Conservation (phyloP, 2,888 invertebrate species). For the Dysmachus trigonus region DNA sequence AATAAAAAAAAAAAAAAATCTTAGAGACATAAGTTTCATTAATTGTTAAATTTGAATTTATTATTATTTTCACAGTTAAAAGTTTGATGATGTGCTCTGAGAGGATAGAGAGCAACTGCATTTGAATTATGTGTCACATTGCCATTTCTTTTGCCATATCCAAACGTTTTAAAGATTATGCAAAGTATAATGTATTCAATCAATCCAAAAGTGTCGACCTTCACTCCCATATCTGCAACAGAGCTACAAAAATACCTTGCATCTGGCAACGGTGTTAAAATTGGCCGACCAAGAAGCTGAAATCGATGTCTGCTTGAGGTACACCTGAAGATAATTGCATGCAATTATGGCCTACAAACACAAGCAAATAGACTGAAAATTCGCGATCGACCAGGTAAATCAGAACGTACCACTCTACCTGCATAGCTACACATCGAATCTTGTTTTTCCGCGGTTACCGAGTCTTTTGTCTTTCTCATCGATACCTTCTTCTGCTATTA, state of each 20-base stretch:
- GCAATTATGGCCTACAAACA: conserved; percentile 39
- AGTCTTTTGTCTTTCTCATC: conserved; percentile 34
- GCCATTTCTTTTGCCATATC: too few species aligned
- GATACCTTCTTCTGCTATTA: conserved; percentile 11
- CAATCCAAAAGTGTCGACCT: background rate
- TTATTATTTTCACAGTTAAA: too few species aligned
- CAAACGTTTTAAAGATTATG: too few species aligned
- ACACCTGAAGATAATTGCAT: conserved; percentile 42
- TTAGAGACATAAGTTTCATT: too few species aligned
- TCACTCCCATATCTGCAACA: background rate
- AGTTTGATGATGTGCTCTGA: too few species aligned
- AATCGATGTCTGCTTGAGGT: conserved; percentile 21
- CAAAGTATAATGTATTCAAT: background rate
- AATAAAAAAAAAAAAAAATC: too few species aligned
- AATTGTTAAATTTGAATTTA: too few species aligned
- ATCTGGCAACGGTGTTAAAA: conserved; percentile 21
- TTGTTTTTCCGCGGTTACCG: conserved; percentile 35
- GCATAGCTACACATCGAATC: conserved; percentile 8
- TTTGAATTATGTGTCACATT: too few species aligned
- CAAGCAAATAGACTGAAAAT: conserved; percentile 22
- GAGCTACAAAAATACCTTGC: background rate
- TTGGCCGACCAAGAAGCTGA: conserved; percentile 7
- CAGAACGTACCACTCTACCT: background rate
- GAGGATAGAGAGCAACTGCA: too few species aligned
- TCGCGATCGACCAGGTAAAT: conserved; percentile 1